Evolutionary conservation across 1,140 invertebrate species (phyloP).

Genomic region (Drosophila pandora): DNA sequence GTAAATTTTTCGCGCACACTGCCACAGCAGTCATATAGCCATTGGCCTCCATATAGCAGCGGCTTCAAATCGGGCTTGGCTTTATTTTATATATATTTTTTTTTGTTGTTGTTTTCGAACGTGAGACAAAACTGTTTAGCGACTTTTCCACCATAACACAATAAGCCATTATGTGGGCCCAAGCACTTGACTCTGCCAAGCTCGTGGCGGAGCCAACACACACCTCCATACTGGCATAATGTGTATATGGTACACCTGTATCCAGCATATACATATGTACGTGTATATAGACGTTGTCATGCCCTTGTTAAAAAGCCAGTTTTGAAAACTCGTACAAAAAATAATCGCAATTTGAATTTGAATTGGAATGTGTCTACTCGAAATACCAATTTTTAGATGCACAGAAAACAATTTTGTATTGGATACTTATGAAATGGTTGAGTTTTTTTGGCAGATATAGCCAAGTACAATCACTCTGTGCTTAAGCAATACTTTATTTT

Average conservation of each 20-base stretch:
- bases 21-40: conserved; percentile 41
- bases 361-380: conserved; percentile 13
- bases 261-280: background rate
- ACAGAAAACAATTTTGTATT: background rate
- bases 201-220: conserved; percentile 14
- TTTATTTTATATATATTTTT: conserved; percentile 23
- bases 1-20: conserved; percentile 25
- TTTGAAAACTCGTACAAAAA: conserved; percentile 44
- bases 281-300: conserved; percentile 32
- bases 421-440: background rate
- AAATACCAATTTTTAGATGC: conserved; percentile 11
- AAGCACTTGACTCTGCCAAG: conserved; percentile 44
- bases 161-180: conserved; percentile 42
- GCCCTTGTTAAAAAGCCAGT: conserved; percentile 77
- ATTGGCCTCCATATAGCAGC: conserved; percentile 53
- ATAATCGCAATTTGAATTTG: conserved; percentile 53
- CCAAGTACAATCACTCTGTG: background rate
- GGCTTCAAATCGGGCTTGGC: conserved; percentile 33
- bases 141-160: conserved; percentile 58
- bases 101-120: conserved; percentile 54
- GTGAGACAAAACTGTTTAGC: conserved; percentile 76
- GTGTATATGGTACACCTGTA: conserved; percentile 3
- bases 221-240: conserved; percentile 1
- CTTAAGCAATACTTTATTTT: too few relatives aligned
- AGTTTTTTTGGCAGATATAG: too few relatives aligned